Conservation (phyloP, 1,140 invertebrate genomes). For the Doryteuthis pealeii region DNA sequence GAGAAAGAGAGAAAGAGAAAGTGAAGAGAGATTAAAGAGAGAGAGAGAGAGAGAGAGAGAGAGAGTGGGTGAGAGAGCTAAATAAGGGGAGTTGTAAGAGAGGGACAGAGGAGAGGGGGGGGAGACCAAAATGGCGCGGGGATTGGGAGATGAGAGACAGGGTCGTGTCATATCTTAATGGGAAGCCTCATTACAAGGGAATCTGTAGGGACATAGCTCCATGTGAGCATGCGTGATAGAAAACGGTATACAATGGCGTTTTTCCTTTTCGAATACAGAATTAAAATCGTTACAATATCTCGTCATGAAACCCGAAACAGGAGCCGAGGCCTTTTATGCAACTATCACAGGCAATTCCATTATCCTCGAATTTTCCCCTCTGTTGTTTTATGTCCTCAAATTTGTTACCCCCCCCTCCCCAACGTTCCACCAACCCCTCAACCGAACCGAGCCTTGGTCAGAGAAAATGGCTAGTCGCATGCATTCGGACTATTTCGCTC, state of each 20-base stretch:
- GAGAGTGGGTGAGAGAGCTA: too few relatives aligned
- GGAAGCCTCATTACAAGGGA: background rate
- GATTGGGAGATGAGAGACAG: too few relatives aligned
- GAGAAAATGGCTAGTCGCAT: background rate
- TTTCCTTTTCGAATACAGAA: constrained; percentile 2
- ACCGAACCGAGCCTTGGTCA: background rate
- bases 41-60: too few relatives aligned
- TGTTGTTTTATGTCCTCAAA: constrained; percentile 12
- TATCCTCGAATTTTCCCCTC: constrained; percentile 10
- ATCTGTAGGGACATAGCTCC: constrained; percentile 1
- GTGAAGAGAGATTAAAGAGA: too few relatives aligned
- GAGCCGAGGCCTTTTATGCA: constrained; percentile 1
- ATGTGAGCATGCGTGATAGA: constrained; percentile 8
- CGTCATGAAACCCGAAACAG: constrained; percentile 6
- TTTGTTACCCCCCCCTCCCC: background rate
- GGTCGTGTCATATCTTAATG: constrained; percentile 8
- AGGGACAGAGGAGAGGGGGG: background rate
- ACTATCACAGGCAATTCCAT: constrained; percentile 14
- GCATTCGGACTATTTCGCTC: background rate
- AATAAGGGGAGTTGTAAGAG: background rate
- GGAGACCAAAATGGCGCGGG: too few relatives aligned
- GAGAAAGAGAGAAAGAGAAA: too few relatives aligned
- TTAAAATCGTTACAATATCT: constrained; percentile 11
- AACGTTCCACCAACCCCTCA: too few relatives aligned
- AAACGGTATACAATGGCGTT: background rate